Base-by-base conservation (phyloP, 2,888 invertebrate species). In the Lasioglossum leucozonium region DNA sequence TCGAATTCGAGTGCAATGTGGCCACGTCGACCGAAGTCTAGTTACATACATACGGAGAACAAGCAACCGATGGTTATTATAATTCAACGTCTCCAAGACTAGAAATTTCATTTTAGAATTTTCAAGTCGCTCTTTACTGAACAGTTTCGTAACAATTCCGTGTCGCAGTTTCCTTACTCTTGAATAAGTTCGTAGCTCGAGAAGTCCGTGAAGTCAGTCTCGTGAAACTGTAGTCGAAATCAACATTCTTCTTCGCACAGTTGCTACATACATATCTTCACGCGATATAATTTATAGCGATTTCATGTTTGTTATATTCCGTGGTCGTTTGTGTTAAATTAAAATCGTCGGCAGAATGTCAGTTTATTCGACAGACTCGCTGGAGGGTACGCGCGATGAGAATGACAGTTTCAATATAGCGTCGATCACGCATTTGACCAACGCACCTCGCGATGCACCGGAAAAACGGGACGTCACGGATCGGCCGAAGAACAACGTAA, bases 301-400 rank as follows among this genome's bases (percentile, higher is more conserved):
- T 67, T 69, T n/a, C 16, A 65, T 71, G 16, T 3, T 30, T 34
- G 16, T 51, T 65, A 13, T 55, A 42, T 47, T 65, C n/a, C 47
- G n/a, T 34, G 37, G 62, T 34, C n/a, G 51, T 67, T n/a, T 8
- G 55, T 30, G 30, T 6, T 72, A 76, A 62, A 84, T 86, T 51
- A 69, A 77, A 73, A 80, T 82, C 37, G 34, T 75, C 22, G n/a
- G n/a, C 5, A 42, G n/a, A 74, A 93, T 93, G 93, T 93, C 93
- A 40, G 84, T 76, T 26, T 93, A 91, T 80, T 94, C 94, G 16
- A 65, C 89, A 72, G 93, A 94, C 76, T 94, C 93, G 26, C 82
- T 94, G 75, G 93, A 94, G 42, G 87, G 83, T 47, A 77, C 72
- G 11, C 65, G 42, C 1, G 55, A 51, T 37, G 74, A 73, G 16